Base-by-base conservation (phyloP, 2,113 vertebrate genomes). In the Microtus oregoni region DNA sequence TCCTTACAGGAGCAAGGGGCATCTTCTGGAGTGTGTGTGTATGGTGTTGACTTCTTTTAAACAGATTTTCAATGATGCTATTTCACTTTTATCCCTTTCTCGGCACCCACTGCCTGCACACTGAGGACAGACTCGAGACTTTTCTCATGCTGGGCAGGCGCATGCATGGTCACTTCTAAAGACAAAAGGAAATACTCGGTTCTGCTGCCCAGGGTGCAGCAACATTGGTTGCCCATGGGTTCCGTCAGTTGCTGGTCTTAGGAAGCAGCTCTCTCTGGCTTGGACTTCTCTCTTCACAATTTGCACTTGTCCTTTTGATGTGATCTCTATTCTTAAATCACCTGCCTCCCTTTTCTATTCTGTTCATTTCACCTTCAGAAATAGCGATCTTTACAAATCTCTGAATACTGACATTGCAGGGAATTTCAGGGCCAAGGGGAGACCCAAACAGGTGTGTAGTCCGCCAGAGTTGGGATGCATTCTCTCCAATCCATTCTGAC, bases 281-380 rank as follows among this genome's bases (percentile, higher is more conserved):
- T 73, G 44, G 65, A 89, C 28, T 73, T 44, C 86, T 83, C 92
- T 52, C 17, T 77, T 94, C 63, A 88, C 63, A 61, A 26, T 83
- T 93, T n/a, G 44, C 32, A 67, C 72, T 52, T 91, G 24, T 83
- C 38, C 47, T 92, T 94, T 77, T 73, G 76, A 65, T 26, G 44
- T 11, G 70, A 68, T 9, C 11, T 90, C 26, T 68, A 30, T n/a
- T 52, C 81, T 77, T 20, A 35, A 61, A 86, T 65, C 7, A 15
- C 15, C 61, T 41, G 13, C 24, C 24, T 14, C 20, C 13, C 63
- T 1, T 83, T 68, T 94, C 73, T 76, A 63, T 87, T 32, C 35
- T 2, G 32, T 73, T 81, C 55, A 50, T 38, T 79, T 81, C 77
- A 38, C 13, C 55, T 28, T 65, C 68, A 38, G 63, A 5, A 90